Evolutionary conservation across 1,140 invertebrate genomes (phyloP).

Genomic region (Choristoneura fumiferana): DNA sequence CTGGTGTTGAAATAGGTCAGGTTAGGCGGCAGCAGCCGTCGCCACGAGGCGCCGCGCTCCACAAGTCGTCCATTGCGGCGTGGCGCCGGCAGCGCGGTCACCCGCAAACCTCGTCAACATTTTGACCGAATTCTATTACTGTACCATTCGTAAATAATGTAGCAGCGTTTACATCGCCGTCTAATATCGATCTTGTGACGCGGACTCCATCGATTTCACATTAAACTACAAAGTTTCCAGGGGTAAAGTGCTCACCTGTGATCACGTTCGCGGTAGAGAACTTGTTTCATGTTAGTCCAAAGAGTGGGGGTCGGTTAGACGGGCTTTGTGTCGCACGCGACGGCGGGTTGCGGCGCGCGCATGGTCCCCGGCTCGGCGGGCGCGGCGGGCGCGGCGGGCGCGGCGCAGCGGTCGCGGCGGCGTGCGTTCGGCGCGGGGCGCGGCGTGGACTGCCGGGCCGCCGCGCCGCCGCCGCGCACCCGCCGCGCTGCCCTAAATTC

Average conservation of each 20-base stretch:
- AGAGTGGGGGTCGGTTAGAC: constrained; percentile 20
- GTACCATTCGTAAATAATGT: constrained; percentile 39
- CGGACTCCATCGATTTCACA: constrained; percentile 43
- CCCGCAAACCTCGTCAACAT: neutral
- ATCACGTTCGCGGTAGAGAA: constrained; percentile 29
- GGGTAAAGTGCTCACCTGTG: constrained; percentile 33
- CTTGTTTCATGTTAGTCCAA: constrained; percentile 26
- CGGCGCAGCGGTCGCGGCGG: constrained; percentile 28
- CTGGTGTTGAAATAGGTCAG: constrained; percentile 47
- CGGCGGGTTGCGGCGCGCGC: constrained; percentile 29
- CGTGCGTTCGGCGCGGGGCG: constrained; percentile 51
- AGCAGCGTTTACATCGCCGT: constrained; percentile 31
- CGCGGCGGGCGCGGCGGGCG: constrained; percentile 19
- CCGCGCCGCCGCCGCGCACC: constrained; percentile 45
- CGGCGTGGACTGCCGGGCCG: constrained; percentile 51
- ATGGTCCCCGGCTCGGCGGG: constrained; percentile 26
- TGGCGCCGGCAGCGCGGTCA: neutral
- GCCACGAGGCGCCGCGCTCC: constrained; percentile 2
- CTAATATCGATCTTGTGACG: constrained; percentile 42
- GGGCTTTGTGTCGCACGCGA: constrained; percentile 22
- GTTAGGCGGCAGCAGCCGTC: constrained; percentile 30
- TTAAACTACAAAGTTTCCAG: constrained; percentile 41
- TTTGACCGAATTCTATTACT: constrained; percentile 32
- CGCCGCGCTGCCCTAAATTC: constrained; percentile 74
- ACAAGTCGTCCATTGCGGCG: no score